These are phyloP conservation scores for Telenomus remus DNA, from an alignment of 1,140 invertebrate genomes.

Conservation along the genomic window DNA sequence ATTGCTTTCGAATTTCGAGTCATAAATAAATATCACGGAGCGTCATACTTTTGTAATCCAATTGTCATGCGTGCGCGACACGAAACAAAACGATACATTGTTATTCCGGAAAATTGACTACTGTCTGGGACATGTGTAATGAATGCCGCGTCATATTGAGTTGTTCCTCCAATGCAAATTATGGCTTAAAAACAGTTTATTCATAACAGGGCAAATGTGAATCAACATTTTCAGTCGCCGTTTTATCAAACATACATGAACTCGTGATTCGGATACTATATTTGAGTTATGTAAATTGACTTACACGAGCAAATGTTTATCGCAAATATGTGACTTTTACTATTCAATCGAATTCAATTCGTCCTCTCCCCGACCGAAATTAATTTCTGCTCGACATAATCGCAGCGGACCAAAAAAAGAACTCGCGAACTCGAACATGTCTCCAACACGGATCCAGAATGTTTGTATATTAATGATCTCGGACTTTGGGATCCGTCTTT, in stretches of 20 bases:
- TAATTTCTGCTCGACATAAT: not conserved
- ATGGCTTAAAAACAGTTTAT: constrained; percentile 7
- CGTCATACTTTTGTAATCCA: too few species aligned
- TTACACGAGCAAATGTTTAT: constrained; percentile 3
- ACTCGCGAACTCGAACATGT: not conserved
- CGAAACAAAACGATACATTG: too few species aligned
- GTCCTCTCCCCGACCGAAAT: not conserved
- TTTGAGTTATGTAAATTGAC: constrained; percentile 6
- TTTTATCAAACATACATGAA: constrained; percentile 5
- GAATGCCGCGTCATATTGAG: not conserved
- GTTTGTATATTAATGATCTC: too few species aligned
- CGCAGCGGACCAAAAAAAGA: not conserved
- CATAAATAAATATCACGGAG: too few species aligned
- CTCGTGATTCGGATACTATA: not conserved
- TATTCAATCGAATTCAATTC: not conserved
- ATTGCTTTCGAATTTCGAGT: too few species aligned
- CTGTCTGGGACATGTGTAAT: not conserved
- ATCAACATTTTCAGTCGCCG: not conserved
- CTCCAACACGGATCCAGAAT: too few species aligned
- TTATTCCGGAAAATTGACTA: too few species aligned
- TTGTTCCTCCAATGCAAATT: not conserved
- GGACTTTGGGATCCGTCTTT: too few species aligned
- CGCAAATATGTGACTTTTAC: constrained; percentile 1
- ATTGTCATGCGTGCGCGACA: too few species aligned
- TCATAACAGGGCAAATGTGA: constrained; percentile 8